phyloP scores from a whole-genome alignment of 2,797 vertebrate genomes.

The Huso huso region DNA sequence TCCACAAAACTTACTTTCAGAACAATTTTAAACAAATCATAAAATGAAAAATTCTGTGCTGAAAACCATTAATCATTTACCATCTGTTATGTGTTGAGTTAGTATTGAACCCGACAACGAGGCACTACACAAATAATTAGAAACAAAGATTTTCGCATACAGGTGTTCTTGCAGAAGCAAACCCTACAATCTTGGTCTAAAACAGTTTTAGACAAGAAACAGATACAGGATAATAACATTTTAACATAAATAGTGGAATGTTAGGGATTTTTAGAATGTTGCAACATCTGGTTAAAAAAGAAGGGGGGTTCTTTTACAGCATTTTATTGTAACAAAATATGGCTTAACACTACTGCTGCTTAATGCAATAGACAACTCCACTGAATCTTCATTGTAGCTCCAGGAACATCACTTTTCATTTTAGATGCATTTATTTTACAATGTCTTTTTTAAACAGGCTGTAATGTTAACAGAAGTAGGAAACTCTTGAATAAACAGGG shows the following conservation, averaged over 20 bases:
- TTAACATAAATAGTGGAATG: slow-evolving; percentile 52
- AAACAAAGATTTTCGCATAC: slow-evolving; percentile 33
- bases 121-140: slow-evolving; percentile 56
- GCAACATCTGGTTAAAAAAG: slow-evolving; percentile 51
- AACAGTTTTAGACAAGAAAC: slow-evolving; percentile 53
- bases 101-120: slow-evolving; percentile 32
- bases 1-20: no score
- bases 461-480: no score
- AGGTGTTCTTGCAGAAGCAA: slow-evolving; percentile 52
- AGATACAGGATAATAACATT: slow-evolving; percentile 56
- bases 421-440: no score
- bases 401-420: no score
- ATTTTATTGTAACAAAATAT: slow-evolving; percentile 44
- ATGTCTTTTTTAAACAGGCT: no score
- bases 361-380: no score
- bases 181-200: slow-evolving; percentile 53
- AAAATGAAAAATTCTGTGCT: no score
- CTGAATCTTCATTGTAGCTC: no score
- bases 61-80: not conserved
- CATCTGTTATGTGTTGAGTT: not conserved
- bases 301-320: slow-evolving; percentile 13
- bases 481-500: not conserved
- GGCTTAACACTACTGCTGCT: not conserved
- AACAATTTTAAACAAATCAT: no score
- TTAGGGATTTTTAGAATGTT: slow-evolving; percentile 40